Evolutionary conservation across 2,888 invertebrate genomes (phyloP).

Genomic region (Nomada fabriciana): DNA sequence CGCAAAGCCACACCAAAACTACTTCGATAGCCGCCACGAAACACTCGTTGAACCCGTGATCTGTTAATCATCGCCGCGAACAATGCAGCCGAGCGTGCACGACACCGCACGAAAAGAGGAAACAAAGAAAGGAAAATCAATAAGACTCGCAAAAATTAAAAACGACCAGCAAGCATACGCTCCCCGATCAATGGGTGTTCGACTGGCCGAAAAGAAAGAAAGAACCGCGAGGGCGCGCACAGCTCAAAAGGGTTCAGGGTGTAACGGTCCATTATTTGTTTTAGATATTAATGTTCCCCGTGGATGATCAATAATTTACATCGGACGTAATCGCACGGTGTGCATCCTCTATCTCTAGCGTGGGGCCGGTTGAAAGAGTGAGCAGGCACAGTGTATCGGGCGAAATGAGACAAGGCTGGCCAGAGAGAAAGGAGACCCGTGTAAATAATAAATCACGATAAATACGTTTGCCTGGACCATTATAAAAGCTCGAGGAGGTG

Average conservation of each 20-base stretch:
- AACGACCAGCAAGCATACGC: not conserved
- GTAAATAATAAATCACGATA: conserved; percentile 83
- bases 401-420: conserved; percentile 20
- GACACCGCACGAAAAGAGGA: not conserved
- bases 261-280: conserved; percentile 77
- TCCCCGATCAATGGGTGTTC: conserved; percentile 46
- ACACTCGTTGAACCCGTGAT: not conserved
- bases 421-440: conserved; percentile 75
- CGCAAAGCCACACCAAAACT: too few species aligned
- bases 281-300: conserved; percentile 79
- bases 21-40: too few species aligned
- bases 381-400: not conserved
- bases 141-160: not conserved
- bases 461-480: conserved; percentile 81
- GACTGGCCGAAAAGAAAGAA: conserved; percentile 2
- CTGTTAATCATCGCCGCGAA: conserved; percentile 17
- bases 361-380: conserved; percentile 58
- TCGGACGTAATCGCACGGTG: conserved; percentile 78
- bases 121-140: not conserved
- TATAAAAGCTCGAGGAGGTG: conserved; percentile 75
- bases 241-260: conserved; percentile 42
- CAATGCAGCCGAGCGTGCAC: not conserved
- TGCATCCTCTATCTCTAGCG: conserved; percentile 70
- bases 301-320: conserved; percentile 81
- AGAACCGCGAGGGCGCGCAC: not conserved